Conservation (phyloP, 2,888 invertebrate genomes). For the Diloba caeruleocephala region DNA sequence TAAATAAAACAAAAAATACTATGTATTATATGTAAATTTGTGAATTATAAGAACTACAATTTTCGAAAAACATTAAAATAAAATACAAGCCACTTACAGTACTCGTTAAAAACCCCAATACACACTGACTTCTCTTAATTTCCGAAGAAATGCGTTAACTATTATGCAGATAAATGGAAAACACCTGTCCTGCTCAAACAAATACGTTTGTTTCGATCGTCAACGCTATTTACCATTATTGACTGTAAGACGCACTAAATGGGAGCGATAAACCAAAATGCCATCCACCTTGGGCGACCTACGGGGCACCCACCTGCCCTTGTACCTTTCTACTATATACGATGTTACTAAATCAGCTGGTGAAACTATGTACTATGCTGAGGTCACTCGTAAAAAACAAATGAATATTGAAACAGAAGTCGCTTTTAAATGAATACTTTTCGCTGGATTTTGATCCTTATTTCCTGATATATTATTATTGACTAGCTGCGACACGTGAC, state of each 20-base stretch:
- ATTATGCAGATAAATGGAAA: constrained; percentile 21
- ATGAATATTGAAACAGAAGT: constrained; percentile 31
- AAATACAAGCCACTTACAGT: not conserved
- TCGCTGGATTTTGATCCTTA: not conserved
- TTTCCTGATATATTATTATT: too few species aligned
- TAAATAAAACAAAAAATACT: too few species aligned
- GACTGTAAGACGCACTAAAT: constrained; percentile 53
- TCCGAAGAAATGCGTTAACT: constrained; percentile 6
- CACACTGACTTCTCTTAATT: constrained; percentile 6
- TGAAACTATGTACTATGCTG: constrained; percentile 32
- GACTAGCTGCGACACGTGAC: too few species aligned
- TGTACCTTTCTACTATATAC: constrained; percentile 48
- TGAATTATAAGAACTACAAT: too few species aligned
- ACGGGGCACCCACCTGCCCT: constrained; percentile 64
- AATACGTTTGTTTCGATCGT: constrained; percentile 41
- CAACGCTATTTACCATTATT: constrained; percentile 47
- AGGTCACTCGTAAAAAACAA: too few species aligned
- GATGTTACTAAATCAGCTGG: constrained; percentile 47
- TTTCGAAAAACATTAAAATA: not conserved
- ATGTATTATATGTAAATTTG: too few species aligned
- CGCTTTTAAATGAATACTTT: constrained; percentile 32
- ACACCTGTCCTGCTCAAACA: constrained; percentile 48
- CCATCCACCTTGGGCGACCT: constrained; percentile 68
- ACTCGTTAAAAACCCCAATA: not conserved
- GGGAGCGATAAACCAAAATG: constrained; percentile 67